Evolutionary conservation across 2,797 vertebrate genomes (phyloP).

Genomic region (Choloepus didactylus): DNA sequence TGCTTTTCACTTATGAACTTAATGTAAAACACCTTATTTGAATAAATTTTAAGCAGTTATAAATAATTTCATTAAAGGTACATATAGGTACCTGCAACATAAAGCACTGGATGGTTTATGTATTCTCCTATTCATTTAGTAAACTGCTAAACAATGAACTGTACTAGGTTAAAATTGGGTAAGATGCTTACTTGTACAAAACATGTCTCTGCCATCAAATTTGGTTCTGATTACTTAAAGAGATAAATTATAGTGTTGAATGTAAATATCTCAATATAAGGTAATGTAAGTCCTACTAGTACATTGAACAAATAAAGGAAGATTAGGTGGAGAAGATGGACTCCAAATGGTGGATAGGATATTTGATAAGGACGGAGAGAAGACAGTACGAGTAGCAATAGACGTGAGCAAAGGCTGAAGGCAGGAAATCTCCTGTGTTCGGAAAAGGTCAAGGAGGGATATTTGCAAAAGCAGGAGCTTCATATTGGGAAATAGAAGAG

Average conservation of each 20-base stretch:
- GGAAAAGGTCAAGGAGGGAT: neutral
- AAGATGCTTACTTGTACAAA: neutral
- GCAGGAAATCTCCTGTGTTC: neutral
- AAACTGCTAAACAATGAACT: constrained; percentile 36
- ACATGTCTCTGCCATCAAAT: neutral
- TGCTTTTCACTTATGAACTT: constrained; percentile 33
- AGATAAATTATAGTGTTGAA: neutral
- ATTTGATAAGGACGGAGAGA: neutral
- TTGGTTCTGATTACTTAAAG: neutral
- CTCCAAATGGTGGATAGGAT: neutral
- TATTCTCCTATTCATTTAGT: constrained; percentile 6
- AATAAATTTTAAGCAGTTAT: constrained; percentile 9
- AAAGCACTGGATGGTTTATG: neutral
- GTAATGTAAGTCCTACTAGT: neutral
- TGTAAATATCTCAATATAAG: neutral
- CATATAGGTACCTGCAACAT: neutral
- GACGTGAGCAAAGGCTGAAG: neutral
- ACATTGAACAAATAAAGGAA: constrained; percentile 4
- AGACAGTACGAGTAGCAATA: neutral
- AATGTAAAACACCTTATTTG: constrained; percentile 31
- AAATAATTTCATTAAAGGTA: constrained; percentile 1
- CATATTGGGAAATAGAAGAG: neutral
- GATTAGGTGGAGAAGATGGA: neutral
- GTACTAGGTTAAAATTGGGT: constrained; percentile 14
- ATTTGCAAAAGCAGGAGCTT: neutral